phyloP scores from a whole-genome alignment of 2,888 invertebrate genomes.

The Glyphotaelius pellucidus region DNA sequence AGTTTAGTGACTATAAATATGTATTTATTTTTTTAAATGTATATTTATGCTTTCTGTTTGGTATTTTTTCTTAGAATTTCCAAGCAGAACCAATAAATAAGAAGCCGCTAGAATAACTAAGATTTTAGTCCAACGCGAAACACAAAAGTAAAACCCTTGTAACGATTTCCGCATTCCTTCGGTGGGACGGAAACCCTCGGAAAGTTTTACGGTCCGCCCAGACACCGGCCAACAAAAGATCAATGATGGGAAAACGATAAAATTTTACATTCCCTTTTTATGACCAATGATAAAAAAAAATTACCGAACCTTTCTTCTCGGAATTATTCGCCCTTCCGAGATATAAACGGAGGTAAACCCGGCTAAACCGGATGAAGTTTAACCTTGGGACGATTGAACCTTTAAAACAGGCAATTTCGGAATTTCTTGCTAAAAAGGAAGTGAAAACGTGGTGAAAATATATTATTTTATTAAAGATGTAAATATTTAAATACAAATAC shows the following conservation, averaged over 20 bases:
- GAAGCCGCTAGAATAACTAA: neutral
- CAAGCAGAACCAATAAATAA: neutral
- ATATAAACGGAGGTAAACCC: neutral
- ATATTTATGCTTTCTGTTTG: too few species aligned
- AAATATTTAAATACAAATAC: too few species aligned
- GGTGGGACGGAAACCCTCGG: neutral
- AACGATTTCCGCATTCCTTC: neutral
- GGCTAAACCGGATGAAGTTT: neutral
- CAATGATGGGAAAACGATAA: conserved; percentile 45
- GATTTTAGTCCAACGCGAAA: neutral
- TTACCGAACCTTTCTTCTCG: conserved; percentile 18
- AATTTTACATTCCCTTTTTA: conserved; percentile 40
- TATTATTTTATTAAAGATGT: neutral
- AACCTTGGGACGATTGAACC: neutral
- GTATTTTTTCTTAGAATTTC: neutral
- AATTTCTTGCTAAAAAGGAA: neutral
- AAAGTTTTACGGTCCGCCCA: conserved; percentile 35
- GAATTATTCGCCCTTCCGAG: conserved; percentile 2
- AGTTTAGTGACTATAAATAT: too few species aligned
- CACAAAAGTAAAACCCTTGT: neutral
- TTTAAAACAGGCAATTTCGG: neutral
- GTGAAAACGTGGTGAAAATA: neutral
- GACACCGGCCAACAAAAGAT: conserved; percentile 44
- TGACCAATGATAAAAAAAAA: conserved; percentile 40
- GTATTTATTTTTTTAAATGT: too few species aligned